phyloP scores from a whole-genome alignment of 35 echinoderm and acorn worm genomes.

The Chiridota heheva region DNA sequence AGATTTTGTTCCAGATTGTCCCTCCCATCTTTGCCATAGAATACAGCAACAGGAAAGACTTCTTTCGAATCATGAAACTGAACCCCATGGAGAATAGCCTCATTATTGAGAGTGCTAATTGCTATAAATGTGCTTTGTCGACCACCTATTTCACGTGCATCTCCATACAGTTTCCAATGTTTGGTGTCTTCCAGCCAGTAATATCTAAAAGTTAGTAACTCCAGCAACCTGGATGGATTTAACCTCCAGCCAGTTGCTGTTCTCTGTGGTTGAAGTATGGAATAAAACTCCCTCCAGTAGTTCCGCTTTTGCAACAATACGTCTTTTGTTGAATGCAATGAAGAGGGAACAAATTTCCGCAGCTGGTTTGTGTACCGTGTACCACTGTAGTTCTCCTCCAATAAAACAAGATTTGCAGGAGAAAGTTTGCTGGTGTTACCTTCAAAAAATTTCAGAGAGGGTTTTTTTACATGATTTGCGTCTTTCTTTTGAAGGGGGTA shows the following conservation, averaged over 20 bases:
- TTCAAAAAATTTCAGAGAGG: neutral
- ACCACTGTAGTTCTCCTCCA: conserved; percentile 41
- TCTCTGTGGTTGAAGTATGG: neutral
- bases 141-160: conserved; percentile 35
- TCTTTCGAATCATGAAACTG: conserved; percentile 5
- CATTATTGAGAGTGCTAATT: conserved; percentile 27
- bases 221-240: conserved; percentile 1
- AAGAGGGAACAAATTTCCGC: neutral
- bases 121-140: conserved; percentile 33
- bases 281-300: conserved; percentile 13
- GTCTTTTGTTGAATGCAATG: neutral
- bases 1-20: conserved; percentile 48
- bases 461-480: neutral
- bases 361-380: conserved; percentile 10
- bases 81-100: neutral
- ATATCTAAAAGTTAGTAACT: neutral
- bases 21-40: conserved; percentile 37
- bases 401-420: neutral
- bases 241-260: conserved; percentile 19
- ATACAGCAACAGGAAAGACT: conserved; percentile 14
- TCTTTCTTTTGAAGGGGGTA: neutral
- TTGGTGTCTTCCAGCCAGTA: neutral
- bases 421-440: neutral
- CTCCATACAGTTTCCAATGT: conserved; percentile 18
- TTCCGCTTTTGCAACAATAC: neutral